Base-by-base conservation (phyloP, 2,888 invertebrate species). In the Andrena minutula region DNA sequence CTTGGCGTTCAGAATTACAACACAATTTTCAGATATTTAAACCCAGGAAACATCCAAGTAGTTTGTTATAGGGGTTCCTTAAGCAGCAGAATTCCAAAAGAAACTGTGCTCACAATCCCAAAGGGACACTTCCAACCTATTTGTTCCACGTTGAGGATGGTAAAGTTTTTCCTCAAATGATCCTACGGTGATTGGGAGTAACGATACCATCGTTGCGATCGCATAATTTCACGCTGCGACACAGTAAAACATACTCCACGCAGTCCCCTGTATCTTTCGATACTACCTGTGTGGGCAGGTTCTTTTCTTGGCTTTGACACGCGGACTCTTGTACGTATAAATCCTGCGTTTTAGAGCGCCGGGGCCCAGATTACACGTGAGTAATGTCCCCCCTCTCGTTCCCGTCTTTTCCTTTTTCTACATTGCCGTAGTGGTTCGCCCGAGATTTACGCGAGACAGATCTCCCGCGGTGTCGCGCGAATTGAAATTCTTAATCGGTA, bases 401-500 rank as follows among this genome's bases (percentile, higher is more conserved):
- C 35, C 63, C 12, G 32, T 23, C 80, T 23, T 53, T 63, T 32
- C 53, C 80, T 79, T 79, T 73, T 69, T 69, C 80, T 69, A 23
- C 80, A 41, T 47, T 16, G 80, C 23, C 64, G 41, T 8, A 69
- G 73, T 60, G 69, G 68, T 73, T 81, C 51, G 69, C 47, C 58
- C 53, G 79, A 80, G 80, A 80, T 80, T 80, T 80, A 80, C 80
- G 80, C 80, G 80, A 79, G 79, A 68, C 72, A n/a, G 66, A 80
- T 80, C 80, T 72, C 80, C 80, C 72, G 80, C 35, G 35, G 80
- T 79, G 80, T 79, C 72, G 63, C 10, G 49, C 56, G 77, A 80
- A 80, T 80, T 80, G 80, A 80, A 79, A 80, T 80, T 79, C 79
- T 80, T 79, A 80, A 80, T 79, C 80, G 80, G 72, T 64, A 63